Evolutionary conservation across 2,797 vertebrate species (phyloP), one percentile per base, ranked within the genome.

Genomic region (Gymnothorax javanicus): DNA sequence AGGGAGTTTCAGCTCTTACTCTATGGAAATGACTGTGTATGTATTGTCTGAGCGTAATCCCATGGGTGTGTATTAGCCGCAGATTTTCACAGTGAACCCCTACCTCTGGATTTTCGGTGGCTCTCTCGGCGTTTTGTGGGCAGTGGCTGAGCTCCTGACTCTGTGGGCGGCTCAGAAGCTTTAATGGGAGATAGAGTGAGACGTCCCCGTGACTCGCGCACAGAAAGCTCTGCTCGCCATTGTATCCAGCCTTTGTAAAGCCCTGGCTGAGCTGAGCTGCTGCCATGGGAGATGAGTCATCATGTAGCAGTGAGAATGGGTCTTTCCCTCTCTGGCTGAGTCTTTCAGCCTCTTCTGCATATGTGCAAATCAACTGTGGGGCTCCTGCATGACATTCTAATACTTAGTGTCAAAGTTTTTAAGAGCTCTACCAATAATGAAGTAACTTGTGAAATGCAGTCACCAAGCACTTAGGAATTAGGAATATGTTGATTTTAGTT

Each of bases 141-240:
- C 12, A 20, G 43, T 7, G 17, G 27, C 33, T 13, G 33, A 50
- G 73, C 17, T 33, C 85, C 59, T 7, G 9, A 23, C 20, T 17
- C 58, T 2, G 85, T 82, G 86, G 60, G 79, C 58, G 85, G 85
- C 75, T 67, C 75, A 54, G 75, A 15, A 50, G 11, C 58, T 75
- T 67, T 50, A n/a, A 43, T 15, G 64, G 25, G 69, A 27, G 64
- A 59, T 67, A 11, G 82, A 52, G 57, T 73, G n/a, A 59, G 27
- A 13, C 86, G 9, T 56, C 79, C 54, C 4, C 75, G 62, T 87
- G 86, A 87, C 67, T 87, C 86, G 62, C 57, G n/a, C 50, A 59
- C 11, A 23, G 59, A 79, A 20, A 25, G 58, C 52, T 58, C 57
- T 12, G 23, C 86, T 84, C 7, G 6, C 62, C 86, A 84, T 50